Conservation (phyloP, 2,797 vertebrate species). For the Graptemys geographica region DNA sequence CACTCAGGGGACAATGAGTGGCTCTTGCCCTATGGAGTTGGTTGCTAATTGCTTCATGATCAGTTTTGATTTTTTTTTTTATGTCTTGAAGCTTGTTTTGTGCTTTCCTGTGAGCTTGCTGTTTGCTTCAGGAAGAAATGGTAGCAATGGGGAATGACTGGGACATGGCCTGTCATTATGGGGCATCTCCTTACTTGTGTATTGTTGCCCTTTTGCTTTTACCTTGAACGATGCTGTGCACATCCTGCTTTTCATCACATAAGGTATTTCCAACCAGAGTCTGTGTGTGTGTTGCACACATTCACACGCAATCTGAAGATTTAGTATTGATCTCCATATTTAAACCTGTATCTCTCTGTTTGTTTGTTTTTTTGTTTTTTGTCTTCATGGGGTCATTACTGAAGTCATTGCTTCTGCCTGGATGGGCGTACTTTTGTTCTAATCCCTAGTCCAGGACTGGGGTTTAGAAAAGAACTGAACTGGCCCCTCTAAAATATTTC, state of each 20-base stretch:
- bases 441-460: background rate
- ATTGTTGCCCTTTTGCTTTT: background rate
- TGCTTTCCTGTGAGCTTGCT: conserved; percentile 8
- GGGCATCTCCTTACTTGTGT: background rate
- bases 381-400: conserved; percentile 24
- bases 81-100: background rate
- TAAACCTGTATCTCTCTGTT: background rate
- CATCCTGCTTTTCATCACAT: background rate
- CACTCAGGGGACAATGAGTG: background rate
- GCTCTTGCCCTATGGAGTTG: background rate
- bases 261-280: background rate
- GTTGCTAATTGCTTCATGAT: background rate
- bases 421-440: conserved; percentile 48
- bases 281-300: background rate
- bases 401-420: conserved; percentile 6
- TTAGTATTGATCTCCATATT: conserved; percentile 45
- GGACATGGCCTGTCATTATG: rapidly evolving
- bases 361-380: too few species aligned
- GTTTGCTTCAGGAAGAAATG: background rate
- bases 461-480: conserved; percentile 31
- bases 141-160: background rate
- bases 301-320: conserved; percentile 2
- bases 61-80: background rate
- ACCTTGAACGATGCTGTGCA: background rate
- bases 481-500: background rate